Conservation (phyloP, 1,140 invertebrate genomes). For the Brachionus rotundiformis region DNA sequence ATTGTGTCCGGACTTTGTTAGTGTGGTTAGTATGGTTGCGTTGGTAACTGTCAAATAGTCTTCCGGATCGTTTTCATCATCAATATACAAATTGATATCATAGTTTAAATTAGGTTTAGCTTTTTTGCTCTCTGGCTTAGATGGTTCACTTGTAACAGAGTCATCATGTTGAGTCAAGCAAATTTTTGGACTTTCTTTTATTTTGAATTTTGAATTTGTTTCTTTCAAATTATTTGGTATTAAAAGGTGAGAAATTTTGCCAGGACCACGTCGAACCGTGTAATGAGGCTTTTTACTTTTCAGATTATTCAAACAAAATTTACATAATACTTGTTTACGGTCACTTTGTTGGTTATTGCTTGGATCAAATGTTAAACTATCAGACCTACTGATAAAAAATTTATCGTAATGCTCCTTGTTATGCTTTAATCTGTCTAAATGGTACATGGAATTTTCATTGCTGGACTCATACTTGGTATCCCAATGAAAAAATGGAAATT, state of each 20-base stretch:
- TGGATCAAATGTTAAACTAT: background rate
- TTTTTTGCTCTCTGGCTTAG: background rate
- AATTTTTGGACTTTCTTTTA: conserved; percentile 31
- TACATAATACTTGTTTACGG: conserved; percentile 18
- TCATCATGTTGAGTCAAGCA: background rate
- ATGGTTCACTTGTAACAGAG: background rate
- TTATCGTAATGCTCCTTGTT: background rate
- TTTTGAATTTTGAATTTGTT: background rate
- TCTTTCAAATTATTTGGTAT: conserved; percentile 18
- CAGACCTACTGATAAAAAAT: background rate
- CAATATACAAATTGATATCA: conserved; percentile 35
- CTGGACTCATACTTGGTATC: background rate
- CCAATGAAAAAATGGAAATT: conserved; percentile 33
- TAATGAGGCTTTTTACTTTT: conserved; percentile 67
- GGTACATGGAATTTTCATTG: background rate
- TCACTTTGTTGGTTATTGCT: conserved; percentile 13
- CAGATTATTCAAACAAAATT: conserved; percentile 25
- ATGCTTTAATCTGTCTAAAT: background rate
- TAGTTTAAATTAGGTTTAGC: background rate
- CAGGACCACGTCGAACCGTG: conserved; percentile 72
- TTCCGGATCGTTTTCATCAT: conserved; percentile 32
- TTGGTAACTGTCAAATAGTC: conserved; percentile 38
- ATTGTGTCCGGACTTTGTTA: background rate
- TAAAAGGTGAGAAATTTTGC: conserved; percentile 71
- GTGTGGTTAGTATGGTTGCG: background rate